Conservation (phyloP, 1,140 invertebrate genomes). For the Laupala kohalensis region DNA sequence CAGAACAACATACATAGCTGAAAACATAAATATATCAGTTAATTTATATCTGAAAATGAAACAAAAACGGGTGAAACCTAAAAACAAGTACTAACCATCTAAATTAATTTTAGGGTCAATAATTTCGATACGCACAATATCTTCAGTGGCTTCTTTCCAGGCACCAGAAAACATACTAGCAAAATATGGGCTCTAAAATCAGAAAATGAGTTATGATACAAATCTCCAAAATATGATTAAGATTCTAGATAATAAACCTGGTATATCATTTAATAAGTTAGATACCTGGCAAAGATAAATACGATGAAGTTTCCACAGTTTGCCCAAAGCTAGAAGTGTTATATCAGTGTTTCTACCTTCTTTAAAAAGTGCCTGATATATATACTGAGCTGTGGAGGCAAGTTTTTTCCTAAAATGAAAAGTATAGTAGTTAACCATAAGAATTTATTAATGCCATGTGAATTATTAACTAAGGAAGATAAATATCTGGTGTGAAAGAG, state of each 20-base stretch:
- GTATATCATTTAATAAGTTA: no score
- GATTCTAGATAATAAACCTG: no score
- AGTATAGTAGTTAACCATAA: no score
- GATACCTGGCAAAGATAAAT: constrained; percentile 57
- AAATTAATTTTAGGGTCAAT: constrained; percentile 59
- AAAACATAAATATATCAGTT: constrained; percentile 20
- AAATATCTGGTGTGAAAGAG: no score
- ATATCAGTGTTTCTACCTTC: constrained; percentile 67
- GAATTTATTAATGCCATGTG: no score
- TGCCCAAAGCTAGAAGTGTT: constrained; percentile 53
- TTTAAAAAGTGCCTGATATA: constrained; percentile 63
- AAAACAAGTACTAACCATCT: constrained; percentile 37
- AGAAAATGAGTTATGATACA: constrained; percentile 17
- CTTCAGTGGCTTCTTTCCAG: constrained; percentile 60
- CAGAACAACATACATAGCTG: constrained; percentile 55
- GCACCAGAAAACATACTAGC: constrained; percentile 71
- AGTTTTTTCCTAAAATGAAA: constrained; percentile 56
- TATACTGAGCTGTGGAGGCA: constrained; percentile 60
- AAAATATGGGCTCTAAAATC: constrained; percentile 62
- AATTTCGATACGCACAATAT: constrained; percentile 53
- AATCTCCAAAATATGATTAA: neutral
- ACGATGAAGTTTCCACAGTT: constrained; percentile 65
- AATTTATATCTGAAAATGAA: neutral
- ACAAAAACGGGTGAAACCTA: neutral
- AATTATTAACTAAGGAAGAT: no score